Base-by-base conservation (phyloP, 2,797 vertebrate genomes). In the Ctenochaetus hawaiiensis region DNA sequence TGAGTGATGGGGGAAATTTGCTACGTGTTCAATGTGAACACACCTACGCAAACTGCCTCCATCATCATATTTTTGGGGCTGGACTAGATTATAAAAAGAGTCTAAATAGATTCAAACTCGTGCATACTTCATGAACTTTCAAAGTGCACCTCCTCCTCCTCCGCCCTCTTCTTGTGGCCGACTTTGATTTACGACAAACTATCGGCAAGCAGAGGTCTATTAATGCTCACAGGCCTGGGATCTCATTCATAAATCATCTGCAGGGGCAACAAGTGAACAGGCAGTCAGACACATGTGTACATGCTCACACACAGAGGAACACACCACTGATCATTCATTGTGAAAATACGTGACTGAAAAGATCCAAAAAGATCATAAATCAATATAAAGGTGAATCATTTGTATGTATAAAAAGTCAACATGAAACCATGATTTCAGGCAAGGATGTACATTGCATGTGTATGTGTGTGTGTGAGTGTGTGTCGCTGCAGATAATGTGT, bases 211-310 rank as follows among this genome's bases (percentile, higher is more conserved):
- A 63, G 56, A 57, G 67, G 53, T 82, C 67, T 81, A 52, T 78
- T 68, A 66, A 45, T 64, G 63, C 66, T 71, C 64, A 41, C 57
- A 44, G 47, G 67, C 66, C 69, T 54, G 34, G 58, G 37, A 65
- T 77, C 69, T 73, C 67, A 58, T 64, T 81, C 82, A 85, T 71
- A 80, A 73, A 69, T 81, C 81, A 52, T 58, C 56, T 60, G 41
- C 18, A 1, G 8, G 75, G 65, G 59, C 66, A 65, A 60, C 60
- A 77, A 51, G 65, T 80, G 60, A 78, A 60, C 34, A 52, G 22
- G 34, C 34, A 80, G 49, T 65, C 53, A 30, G 17, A 73, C 18
- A 45, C 45, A 41, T 1, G 16, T 41, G 45, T 17, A 62, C 11
- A 75, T 11, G 22, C 56, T 23, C 45, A 34, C 39, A 44, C 20